Evolutionary conservation across 2,113 vertebrate genomes (phyloP).

Genomic region (Sakesphorus luctuosus): DNA sequence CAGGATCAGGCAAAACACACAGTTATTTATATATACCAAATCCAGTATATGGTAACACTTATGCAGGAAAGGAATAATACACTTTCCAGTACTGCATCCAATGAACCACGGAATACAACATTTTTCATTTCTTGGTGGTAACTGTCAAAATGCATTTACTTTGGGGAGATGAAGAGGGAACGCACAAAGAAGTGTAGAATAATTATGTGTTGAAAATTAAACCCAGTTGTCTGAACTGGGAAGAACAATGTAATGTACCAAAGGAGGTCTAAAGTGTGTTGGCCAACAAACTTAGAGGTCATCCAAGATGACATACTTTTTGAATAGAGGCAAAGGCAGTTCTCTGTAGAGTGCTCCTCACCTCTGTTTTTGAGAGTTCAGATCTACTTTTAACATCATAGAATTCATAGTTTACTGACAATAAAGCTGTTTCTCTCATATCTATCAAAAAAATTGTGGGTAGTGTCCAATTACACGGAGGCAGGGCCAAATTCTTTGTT

Average conservation of each 20-base stretch:
- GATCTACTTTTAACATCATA: not conserved
- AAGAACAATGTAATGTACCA: constrained; percentile 40
- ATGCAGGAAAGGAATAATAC: not conserved
- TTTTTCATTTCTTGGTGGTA: constrained; percentile 48
- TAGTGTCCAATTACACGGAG: not conserved
- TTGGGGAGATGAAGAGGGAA: constrained; percentile 18
- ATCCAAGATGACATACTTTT: constrained; percentile 20
- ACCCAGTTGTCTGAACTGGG: constrained; percentile 40
- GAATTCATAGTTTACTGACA: not conserved
- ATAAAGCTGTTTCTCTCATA: not conserved
- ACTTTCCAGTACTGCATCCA: not conserved
- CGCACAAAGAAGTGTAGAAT: constrained; percentile 29
- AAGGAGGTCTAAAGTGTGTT: constrained; percentile 49
- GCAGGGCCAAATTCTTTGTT: not conserved
- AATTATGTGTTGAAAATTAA: constrained; percentile 64
- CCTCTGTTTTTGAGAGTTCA: not conserved
- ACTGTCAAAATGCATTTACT: constrained; percentile 54
- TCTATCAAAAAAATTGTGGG: not conserved
- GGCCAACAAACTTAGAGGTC: constrained; percentile 24
- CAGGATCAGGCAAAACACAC: not conserved
- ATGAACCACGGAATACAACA: not conserved
- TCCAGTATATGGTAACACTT: not conserved
- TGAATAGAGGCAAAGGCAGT: not conserved
- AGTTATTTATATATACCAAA: not conserved
- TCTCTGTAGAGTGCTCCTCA: not conserved